Conservation (phyloP, 2,113 vertebrate species). For the Chinchilla lanigera region DNA sequence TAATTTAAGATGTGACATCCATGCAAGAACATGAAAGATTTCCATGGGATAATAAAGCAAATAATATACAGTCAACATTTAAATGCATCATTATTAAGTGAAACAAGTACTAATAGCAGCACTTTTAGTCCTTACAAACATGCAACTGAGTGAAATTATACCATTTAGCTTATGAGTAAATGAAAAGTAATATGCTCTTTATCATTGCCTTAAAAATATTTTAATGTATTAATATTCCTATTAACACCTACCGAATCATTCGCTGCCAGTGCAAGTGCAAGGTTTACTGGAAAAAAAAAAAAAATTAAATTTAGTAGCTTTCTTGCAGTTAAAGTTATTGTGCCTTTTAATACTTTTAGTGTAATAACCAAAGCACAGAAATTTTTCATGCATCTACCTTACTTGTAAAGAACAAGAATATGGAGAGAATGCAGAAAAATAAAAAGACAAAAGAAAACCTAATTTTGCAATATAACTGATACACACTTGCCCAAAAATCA, state of each 20-base stretch:
- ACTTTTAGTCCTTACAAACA: conserved; percentile 39
- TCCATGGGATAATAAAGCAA: not conserved
- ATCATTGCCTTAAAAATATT: conserved; percentile 33
- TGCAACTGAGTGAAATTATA: not conserved
- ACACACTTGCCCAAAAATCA: not conserved
- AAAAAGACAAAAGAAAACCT: not conserved
- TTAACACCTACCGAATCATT: conserved; percentile 92
- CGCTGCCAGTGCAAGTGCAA: conserved; percentile 93
- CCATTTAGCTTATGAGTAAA: conserved; percentile 12
- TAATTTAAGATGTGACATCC: not conserved
- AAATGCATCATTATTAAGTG: not conserved
- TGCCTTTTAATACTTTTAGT: conserved; percentile 39
- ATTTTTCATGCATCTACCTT: conserved; percentile 50
- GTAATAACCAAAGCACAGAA: conserved; percentile 38
- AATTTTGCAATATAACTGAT: conserved; percentile 29
- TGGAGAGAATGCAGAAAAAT: conserved; percentile 26
- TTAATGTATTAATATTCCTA: conserved; percentile 40
- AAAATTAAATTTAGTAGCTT: conserved; percentile 58
- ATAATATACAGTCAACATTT: not conserved
- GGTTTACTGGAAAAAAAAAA: conserved; percentile 92
- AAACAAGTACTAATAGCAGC: not conserved
- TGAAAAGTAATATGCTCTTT: conserved; percentile 46
- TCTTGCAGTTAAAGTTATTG: conserved; percentile 44
- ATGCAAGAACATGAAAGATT: not conserved
- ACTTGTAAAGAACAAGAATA: conserved; percentile 7